Base-by-base conservation (phyloP, 2,113 vertebrate genomes). In the Meleagris gallopavo region DNA sequence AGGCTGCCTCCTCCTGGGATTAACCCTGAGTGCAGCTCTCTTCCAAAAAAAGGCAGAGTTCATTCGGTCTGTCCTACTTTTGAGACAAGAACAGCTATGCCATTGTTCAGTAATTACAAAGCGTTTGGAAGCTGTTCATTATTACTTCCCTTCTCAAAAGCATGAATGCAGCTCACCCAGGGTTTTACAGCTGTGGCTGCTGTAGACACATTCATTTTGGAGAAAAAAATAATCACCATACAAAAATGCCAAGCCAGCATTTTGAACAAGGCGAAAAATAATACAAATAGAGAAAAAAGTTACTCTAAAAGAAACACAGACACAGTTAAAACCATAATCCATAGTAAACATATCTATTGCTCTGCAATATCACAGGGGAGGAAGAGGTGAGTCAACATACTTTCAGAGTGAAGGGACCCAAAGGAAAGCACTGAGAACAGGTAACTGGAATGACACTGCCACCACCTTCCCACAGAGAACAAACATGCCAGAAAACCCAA, bases 61-160 rank as follows among this genome's bases (percentile, higher is more conserved):
- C 70, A 34, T 32, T 55, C 5, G 69, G 76, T 71, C 77, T 34
- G 86, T 29, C 94, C 93, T 78, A 71, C 41, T 95, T 93, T 57
- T 81, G 89, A 9, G 69, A 34, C 36, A 81, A 17, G 30, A 90
- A 78, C 41, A 86, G 80, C 83, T 61, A 9, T 9, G n/a, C 30
- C 83, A 86, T 90, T 95, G 83, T 94, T 93, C 41, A 50, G 38
- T 81, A 84, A 94, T 95, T 83, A 78, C 19, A 69, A 67, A 54
- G 62, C 12, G 69, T 71, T 36, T 88, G 58, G 55, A 74, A 73
- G 46, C 73, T 50, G 83, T 61, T 94, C 25, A 16, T 93, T 50
- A 62, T 60, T 29, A 48, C 22, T 88, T 73, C 40, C 7, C 11
- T 41, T 14, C 27, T 70, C 82, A 54, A 58, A 78, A 86, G 50